Base-by-base conservation (phyloP, 2,888 invertebrate genomes). In the Xanthorhoe spadicearia region DNA sequence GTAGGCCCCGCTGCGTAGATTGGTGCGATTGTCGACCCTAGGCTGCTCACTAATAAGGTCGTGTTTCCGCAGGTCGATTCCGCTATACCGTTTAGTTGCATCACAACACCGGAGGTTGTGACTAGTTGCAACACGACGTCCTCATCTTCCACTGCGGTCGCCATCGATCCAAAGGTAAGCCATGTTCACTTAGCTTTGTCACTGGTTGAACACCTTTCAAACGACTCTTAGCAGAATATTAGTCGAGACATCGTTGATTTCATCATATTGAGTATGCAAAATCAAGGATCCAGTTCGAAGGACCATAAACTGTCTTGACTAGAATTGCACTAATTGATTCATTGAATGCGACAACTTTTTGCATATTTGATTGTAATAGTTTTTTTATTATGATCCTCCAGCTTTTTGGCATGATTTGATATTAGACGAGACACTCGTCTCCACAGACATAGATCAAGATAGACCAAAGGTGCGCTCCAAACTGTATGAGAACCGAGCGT, bases 71-170 rank as follows among this genome's bases (percentile, higher is more conserved):
- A 93, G 92, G 89, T 90, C 77, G 92, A 93, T 81, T 86, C 92
- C 66, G 89, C 91, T 71, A 92, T 93, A 82, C 89, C 92, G 82
- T 93, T 92, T 84, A 92, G 88, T 85, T 92, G 92, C 90, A 92
- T 93, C 90, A 92, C 92, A 78, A 90, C 88, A 64, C 90, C 92
- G 64, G 92, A 92, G 87, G 92, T 92, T 75, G 92, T 90, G 83
- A 77, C 88, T 72, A 88, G 88, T 78, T 90, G 92, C 87, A 89
- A 86, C 84, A 89, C 90, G 67, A 90, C 92, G 50, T 77, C 91
- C 38, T 86, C 91, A 61, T 77, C 86, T 48, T 73, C 86, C 74
- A 71, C 88, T 13, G 79, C 88, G 18, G 82, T 85, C 74, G 83
- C 87, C 58, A 81, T 87, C 66, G 92, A 93, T 73, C 81, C 86